Conservation (phyloP, 1,140 invertebrate genomes). For the Teleopsis dalmanni region DNA sequence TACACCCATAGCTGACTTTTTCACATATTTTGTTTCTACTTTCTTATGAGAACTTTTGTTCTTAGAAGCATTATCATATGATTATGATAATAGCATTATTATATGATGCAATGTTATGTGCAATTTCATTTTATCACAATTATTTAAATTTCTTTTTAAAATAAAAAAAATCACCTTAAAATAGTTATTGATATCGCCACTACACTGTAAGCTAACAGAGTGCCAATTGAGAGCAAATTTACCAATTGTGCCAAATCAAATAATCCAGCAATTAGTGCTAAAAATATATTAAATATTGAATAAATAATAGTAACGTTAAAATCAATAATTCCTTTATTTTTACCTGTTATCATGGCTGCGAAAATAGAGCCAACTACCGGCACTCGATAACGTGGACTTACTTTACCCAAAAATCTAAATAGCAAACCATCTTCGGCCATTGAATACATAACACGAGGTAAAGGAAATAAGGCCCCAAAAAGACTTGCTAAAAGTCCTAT, state of each 20-base stretch:
- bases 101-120: too few species aligned
- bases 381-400: constrained; percentile 54
- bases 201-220: constrained; percentile 84
- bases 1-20: too few species aligned
- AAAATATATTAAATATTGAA: constrained; percentile 19
- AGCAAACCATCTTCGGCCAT: constrained; percentile 80
- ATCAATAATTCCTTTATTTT: background rate
- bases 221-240: constrained; percentile 94
- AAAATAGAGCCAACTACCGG: constrained; percentile 73
- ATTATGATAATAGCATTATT: too few species aligned
- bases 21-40: too few species aligned
- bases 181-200: constrained; percentile 84
- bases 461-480: constrained; percentile 75
- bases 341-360: constrained; percentile 67
- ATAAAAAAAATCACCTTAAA: constrained; percentile 67
- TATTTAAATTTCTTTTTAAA: too few species aligned
- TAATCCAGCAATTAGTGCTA: constrained; percentile 74
- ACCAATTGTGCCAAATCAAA: constrained; percentile 84
- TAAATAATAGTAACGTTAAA: background rate
- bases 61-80: too few species aligned
- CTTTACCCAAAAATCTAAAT: constrained; percentile 63
- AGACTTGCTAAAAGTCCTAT: constrained; percentile 67
- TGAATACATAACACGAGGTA: constrained; percentile 77
- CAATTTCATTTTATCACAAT: too few species aligned
- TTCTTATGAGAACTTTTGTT: too few species aligned